Evolutionary conservation across 2,797 vertebrate species (phyloP).

Genomic region (Phrynocephalus forsythii): DNA sequence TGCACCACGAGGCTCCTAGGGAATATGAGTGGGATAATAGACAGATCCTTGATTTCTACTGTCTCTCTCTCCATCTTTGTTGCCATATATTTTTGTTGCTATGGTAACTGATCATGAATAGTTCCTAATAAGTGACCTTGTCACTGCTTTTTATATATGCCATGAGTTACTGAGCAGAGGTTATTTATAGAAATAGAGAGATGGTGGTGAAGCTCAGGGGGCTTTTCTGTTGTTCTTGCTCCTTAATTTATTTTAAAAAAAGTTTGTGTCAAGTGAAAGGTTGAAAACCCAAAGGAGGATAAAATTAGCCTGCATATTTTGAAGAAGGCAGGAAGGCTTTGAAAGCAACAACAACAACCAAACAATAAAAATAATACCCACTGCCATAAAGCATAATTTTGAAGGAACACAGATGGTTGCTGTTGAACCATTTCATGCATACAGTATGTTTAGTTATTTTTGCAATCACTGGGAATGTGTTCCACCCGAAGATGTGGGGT

Average conservation of each 20-base stretch:
- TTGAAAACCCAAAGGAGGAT: slow-evolving; percentile 35
- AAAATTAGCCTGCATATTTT: not conserved
- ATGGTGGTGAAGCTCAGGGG: slow-evolving; percentile 63
- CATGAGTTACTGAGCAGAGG: slow-evolving; percentile 66
- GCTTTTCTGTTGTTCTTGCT: slow-evolving; percentile 39
- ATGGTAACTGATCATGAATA: slow-evolving; percentile 74
- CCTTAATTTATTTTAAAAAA: slow-evolving; percentile 35
- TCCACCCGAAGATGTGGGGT: not conserved
- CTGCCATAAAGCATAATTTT: not conserved
- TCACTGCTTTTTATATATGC: slow-evolving; percentile 69
- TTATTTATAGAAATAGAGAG: slow-evolving; percentile 75
- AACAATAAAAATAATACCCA: not conserved
- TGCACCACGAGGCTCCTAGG: not conserved
- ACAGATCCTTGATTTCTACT: slow-evolving; percentile 60
- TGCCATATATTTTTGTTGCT: slow-evolving; percentile 70
- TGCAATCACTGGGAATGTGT: not conserved
- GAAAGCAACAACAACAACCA: too few species aligned
- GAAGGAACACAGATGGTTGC: not conserved
- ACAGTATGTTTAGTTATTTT: not conserved
- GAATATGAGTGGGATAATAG: slow-evolving; percentile 46
- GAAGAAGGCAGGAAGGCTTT: not conserved
- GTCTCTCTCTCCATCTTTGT: slow-evolving; percentile 58
- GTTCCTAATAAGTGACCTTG: slow-evolving; percentile 76
- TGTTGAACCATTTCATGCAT: too few species aligned
- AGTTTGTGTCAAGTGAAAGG: slow-evolving; percentile 36